Conservation (phyloP, 2,888 invertebrate genomes). For the Luperina nickerlii region DNA sequence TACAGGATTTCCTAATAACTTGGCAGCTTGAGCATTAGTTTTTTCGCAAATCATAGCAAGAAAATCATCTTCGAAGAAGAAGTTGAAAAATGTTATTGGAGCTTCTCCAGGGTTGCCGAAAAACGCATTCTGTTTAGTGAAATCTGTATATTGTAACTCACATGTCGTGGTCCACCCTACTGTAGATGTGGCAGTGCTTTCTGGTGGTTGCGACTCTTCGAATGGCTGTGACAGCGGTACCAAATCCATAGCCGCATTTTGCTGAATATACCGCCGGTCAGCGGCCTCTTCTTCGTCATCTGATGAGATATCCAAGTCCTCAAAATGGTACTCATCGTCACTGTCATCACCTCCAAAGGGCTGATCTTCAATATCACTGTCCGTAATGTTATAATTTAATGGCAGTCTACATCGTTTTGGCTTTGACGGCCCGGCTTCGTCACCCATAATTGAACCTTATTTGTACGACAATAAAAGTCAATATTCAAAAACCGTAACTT, state of each 20-base stretch:
- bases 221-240: slow-evolving; percentile 1
- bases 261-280: background rate
- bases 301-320: slow-evolving; percentile 1
- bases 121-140: slow-evolving; percentile 8
- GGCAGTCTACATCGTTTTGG: no score
- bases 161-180: background rate
- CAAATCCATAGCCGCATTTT: slow-evolving; percentile 7
- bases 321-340: background rate
- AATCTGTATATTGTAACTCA: background rate
- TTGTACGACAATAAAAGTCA: no score
- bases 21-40: no score
- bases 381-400: no score
- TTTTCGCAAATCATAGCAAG: no score
- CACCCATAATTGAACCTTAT: no score
- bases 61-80: no score
- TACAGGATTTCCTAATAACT: no score
- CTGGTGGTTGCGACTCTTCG: background rate
- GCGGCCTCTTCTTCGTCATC: slow-evolving; percentile 7
- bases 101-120: background rate
- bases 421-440: no score
- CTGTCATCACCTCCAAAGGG: background rate
- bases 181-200: background rate
- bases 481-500: no score
- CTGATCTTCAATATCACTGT: no score
- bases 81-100: background rate